Conservation (phyloP, 2,113 vertebrate genomes). For the Macquaria ambigua region DNA sequence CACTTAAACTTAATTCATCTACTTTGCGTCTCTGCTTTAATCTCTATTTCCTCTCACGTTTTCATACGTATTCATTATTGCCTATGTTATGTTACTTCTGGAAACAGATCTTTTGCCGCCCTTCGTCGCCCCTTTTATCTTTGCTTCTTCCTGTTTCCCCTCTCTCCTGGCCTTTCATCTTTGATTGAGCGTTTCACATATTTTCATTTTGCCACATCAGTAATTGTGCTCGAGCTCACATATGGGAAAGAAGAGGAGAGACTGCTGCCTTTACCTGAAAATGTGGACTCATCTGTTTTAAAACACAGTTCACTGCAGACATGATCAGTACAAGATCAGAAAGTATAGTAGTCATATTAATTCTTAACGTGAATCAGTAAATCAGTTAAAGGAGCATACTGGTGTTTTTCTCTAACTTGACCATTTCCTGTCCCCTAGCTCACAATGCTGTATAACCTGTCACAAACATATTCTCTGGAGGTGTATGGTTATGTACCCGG, state of each 20-base stretch:
- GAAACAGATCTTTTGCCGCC: not conserved
- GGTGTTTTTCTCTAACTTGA: conserved; percentile 12
- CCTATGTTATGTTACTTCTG: not conserved
- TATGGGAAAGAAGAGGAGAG: not conserved
- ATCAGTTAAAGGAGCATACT: not conserved
- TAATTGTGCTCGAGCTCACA: conserved; percentile 19
- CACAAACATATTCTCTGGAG: rapidly evolving
- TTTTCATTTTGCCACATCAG: conserved; percentile 21
- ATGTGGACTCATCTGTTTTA: conserved; percentile 2
- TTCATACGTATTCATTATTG: not conserved
- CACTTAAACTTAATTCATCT: not conserved
- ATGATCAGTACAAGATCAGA: not conserved
- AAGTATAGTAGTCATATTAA: not conserved
- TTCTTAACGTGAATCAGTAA: not conserved
- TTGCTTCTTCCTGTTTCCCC: not conserved
- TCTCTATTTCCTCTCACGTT: conserved; percentile 1
- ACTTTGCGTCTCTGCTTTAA: not conserved
- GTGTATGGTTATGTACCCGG: not conserved
- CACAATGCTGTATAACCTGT: conserved; percentile 62
- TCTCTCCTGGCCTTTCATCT: conserved; percentile 1
- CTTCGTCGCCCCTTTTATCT: not conserved
- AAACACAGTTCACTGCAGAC: not conserved
- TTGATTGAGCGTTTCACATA: conserved; percentile 3
- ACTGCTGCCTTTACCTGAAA: not conserved
- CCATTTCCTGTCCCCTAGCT: conserved; percentile 53